Conservation (phyloP, 2,113 vertebrate species). For the Platycercus adscitus region DNA sequence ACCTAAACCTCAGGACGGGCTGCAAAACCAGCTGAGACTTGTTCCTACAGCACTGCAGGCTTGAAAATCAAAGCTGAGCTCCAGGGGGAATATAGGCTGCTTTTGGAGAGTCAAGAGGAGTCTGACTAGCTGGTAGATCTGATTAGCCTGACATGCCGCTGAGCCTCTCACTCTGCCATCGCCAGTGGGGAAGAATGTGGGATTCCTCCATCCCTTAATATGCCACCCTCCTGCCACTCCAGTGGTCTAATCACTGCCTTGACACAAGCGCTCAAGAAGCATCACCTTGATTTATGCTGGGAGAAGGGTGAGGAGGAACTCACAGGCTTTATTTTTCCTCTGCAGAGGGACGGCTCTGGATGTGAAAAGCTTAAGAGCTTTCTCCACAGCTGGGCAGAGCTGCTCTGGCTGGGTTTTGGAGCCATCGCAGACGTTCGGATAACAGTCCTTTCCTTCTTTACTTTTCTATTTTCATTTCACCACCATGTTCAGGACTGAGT, state of each 20-base stretch:
- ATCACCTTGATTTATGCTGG: fast-evolving
- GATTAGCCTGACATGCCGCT: neutral
- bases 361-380: neutral
- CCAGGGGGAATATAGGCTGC: neutral
- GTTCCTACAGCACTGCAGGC: neutral
- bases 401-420: neutral
- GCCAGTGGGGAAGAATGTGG: fast-evolving
- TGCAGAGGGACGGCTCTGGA: neutral
- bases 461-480: neutral
- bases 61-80: neutral
- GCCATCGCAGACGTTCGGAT: fast-evolving
- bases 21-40: neutral
- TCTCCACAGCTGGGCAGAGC: neutral
- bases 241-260: neutral
- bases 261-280: neutral
- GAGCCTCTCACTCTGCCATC: neutral
- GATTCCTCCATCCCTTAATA: neutral
- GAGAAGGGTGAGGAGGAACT: neutral
- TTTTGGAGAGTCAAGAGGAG: neutral
- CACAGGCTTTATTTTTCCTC: neutral
- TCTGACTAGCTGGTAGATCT: neutral
- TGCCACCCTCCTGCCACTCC: neutral
- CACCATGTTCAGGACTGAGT: neutral
- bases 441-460: neutral
- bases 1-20: neutral